phyloP scores from a whole-genome alignment of 2,113 vertebrate genomes.

The Corythoichthys intestinalis region DNA sequence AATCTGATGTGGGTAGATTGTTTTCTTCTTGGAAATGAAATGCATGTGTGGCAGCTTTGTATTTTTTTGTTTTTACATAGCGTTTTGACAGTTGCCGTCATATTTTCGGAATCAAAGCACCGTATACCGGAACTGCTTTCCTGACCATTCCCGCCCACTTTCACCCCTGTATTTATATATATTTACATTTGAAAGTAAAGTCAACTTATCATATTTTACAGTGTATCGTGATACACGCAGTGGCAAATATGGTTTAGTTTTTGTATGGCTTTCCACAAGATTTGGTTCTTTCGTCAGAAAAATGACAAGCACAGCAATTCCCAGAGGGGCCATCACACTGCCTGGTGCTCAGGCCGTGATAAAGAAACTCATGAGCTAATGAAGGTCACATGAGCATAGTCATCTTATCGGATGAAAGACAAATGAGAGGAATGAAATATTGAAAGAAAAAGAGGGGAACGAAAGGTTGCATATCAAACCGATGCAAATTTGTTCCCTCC shows the following conservation, averaged over 20 bases:
- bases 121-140: too few species aligned
- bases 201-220: too few species aligned
- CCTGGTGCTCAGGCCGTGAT: not conserved
- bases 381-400: not conserved
- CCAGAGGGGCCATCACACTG: not conserved
- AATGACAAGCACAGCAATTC: not conserved
- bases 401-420: constrained; percentile 20
- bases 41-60: too few species aligned
- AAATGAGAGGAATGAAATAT: constrained; percentile 38
- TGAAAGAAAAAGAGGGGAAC: constrained; percentile 27
- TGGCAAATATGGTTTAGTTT: not conserved
- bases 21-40: too few species aligned
- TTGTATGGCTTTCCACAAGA: not conserved
- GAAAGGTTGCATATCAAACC: constrained; percentile 50
- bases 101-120: too few species aligned
- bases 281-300: not conserved
- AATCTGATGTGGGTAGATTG: too few species aligned
- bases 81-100: too few species aligned
- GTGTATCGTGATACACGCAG: too few species aligned
- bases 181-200: too few species aligned
- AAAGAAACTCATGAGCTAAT: not conserved
- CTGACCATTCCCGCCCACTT: too few species aligned
- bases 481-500: constrained; percentile 46
- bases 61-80: too few species aligned
- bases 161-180: too few species aligned